Conservation (phyloP, 2,888 invertebrate genomes). For the Lepidonotus clava region DNA sequence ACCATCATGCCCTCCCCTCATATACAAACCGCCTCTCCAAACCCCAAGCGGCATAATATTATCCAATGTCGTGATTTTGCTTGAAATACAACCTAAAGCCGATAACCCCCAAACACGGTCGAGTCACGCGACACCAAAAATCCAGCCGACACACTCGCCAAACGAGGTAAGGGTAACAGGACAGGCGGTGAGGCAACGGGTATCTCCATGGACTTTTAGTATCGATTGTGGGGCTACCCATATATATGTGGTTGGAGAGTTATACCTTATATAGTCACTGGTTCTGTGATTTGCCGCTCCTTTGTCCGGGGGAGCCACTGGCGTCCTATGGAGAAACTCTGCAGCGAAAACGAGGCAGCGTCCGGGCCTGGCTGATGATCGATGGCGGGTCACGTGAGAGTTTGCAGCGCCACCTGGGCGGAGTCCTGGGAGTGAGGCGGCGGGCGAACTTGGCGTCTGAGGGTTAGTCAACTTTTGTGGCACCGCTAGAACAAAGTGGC, state of each 20-base stretch:
- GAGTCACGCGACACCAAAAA: not conserved
- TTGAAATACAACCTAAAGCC: not conserved
- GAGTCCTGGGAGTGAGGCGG: not conserved
- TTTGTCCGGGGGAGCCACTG: not conserved
- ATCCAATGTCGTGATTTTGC: not conserved
- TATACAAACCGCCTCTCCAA: not conserved
- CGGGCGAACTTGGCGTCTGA: not conserved
- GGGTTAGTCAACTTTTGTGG: not conserved
- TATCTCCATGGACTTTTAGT: too few species aligned
- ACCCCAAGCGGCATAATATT: not conserved
- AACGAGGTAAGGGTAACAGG: too few species aligned
- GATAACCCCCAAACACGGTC: not conserved
- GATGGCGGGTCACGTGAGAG: constrained; percentile 12
- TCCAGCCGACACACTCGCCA: not conserved
- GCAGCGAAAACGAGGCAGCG: not conserved
- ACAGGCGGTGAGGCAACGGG: too few species aligned
- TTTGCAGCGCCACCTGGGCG: not conserved
- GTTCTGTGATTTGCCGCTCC: not conserved
- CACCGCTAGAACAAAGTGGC: not conserved
- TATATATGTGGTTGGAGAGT: not conserved
- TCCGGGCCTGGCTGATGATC: not conserved
- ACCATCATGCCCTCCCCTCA: too few species aligned
- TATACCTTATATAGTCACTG: too few species aligned
- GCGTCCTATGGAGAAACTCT: not conserved
- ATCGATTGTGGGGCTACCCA: too few species aligned